Base-by-base conservation (phyloP, 2,113 vertebrate species). In the Oncorhynchus mykiss region DNA sequence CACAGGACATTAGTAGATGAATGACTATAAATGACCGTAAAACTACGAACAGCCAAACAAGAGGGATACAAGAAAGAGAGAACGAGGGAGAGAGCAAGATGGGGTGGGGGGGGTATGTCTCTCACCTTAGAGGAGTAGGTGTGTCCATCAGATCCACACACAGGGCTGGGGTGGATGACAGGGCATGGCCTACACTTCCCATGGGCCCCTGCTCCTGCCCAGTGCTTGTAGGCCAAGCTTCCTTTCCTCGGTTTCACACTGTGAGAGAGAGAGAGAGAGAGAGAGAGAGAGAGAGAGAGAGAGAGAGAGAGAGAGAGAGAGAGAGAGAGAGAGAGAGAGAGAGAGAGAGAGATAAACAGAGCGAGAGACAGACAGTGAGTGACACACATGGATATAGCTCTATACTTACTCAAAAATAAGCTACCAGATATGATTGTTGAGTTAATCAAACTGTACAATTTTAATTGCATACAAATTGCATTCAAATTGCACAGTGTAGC, bases 81-180 rank as follows among this genome's bases (percentile, higher is more conserved):
- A 66, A 12, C 8, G 39, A 45, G n/a, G 51, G 45, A 3, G 51
- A 54, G 51, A 45, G 2, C 9, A 45, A 45, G n/a, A 11, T 62
- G 7, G n/a, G 59, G 59, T 8, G 18, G 31, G 16, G 18, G 12
- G 16, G 12, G 16, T 0, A 11, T 45, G 14, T 27, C 13, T 48
- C 85, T 88, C 34, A 98, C 97, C 95, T 95, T 93, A 71, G 92
- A 91, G 0, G 86, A 91, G 2, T 96, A 96, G 0, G 92, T 95
- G 83, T 98, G 97, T n/a, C 96, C 97, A 4, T 99, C 96, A 0
- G 95, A 95, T 1, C 92, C 95, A 1, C 95, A 96, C 71, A 96
- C 90, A 0, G 92, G 67, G 49, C 20, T 80, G 24, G 88, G 4
- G 6, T 89, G 95, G 0, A 81, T 57, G 22, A 67, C 0, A 0